phyloP scores from a whole-genome alignment of 2,113 vertebrate genomes.

The Procapra przewalskii region DNA sequence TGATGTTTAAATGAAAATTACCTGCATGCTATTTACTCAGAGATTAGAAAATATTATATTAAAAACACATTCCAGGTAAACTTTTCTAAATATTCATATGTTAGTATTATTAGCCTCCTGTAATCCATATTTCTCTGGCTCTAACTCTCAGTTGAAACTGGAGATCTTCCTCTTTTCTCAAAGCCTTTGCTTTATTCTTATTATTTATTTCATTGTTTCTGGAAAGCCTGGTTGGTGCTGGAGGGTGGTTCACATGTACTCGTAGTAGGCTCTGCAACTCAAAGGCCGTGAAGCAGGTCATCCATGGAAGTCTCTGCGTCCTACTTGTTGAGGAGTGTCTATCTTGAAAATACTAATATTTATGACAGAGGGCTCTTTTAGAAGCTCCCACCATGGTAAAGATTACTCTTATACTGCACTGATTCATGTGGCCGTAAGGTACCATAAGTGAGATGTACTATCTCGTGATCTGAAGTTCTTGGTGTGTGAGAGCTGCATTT shows the following conservation, averaged over 20 bases:
- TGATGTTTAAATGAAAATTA: constrained; percentile 12
- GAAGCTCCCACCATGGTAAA: background rate
- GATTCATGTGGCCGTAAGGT: accelerated
- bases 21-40: background rate
- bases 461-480: background rate
- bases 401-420: background rate
- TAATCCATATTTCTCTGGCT: background rate
- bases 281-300: background rate
- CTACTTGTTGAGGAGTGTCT: background rate
- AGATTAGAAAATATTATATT: background rate
- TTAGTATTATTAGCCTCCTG: background rate
- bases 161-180: background rate
- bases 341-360: background rate
- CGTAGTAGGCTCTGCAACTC: background rate
- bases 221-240: background rate
- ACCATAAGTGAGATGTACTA: accelerated
- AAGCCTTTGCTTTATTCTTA: background rate
- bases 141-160: background rate
- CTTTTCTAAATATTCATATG: background rate
- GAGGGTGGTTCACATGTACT: background rate
- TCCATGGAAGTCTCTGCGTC: background rate
- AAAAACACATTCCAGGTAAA: background rate
- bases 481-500: background rate
- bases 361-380: background rate
- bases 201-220: background rate